A percentile compares a stretch with the other conserved stretches of the same genome.
Conservation (phyloP, 2,113 vertebrate species). For the Catharus fuscescens region DNA sequence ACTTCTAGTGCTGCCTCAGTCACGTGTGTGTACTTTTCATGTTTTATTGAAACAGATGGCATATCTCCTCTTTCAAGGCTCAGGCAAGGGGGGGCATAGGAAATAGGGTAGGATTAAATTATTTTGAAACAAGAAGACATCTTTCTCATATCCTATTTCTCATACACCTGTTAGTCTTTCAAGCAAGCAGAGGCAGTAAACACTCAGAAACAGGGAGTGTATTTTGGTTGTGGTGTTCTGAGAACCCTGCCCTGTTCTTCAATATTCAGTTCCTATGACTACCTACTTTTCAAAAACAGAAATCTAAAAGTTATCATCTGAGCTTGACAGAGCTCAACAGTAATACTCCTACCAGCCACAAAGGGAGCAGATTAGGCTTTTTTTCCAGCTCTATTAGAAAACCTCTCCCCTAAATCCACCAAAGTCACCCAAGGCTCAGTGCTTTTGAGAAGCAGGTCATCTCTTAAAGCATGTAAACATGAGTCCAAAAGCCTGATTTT, state of each 20-base stretch:
- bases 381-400: not conserved
- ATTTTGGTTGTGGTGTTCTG: not conserved
- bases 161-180: not conserved
- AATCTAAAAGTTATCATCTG: not conserved
- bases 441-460: constrained; percentile 7
- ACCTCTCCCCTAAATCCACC: not conserved
- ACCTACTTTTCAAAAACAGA: constrained; percentile 11
- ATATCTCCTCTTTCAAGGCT: not conserved
- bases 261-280: constrained; percentile 24
- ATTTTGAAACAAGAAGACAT: not conserved
- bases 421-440: not conserved
- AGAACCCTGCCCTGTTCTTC: not conserved
- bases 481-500: not conserved
- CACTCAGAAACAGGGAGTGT: not conserved
- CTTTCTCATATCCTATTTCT: constrained; percentile 10
- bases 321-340: not conserved
- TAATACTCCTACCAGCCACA: not conserved
- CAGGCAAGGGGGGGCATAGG: not conserved
- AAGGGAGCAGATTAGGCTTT: not conserved
- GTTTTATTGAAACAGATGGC: constrained; percentile 12
- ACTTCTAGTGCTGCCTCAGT: not conserved
- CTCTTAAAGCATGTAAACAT: not conserved
- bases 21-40: not conserved
- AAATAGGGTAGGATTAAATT: not conserved
- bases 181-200: not conserved